Conservation (phyloP, 2,888 invertebrate species). For the Torymus aiolomorphi region DNA sequence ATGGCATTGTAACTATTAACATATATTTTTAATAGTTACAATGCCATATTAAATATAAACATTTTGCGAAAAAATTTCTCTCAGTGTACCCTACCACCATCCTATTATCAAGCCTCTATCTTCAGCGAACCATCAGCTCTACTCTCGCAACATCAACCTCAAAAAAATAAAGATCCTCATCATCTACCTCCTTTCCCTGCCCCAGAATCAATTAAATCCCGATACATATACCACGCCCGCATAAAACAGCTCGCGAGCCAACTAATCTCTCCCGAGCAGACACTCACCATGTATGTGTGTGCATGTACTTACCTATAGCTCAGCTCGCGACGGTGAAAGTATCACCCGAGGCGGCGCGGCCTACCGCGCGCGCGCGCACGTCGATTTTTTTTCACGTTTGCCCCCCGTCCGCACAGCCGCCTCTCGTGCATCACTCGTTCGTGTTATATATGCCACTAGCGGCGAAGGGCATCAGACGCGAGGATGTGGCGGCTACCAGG, state of each 20-base stretch:
- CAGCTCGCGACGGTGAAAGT: constrained; percentile 21
- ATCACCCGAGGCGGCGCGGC: constrained; percentile 3
- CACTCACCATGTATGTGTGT: not conserved
- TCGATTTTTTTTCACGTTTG: not conserved
- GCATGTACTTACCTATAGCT: too few relatives aligned
- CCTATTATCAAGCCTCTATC: too few relatives aligned
- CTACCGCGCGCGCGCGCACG: constrained; percentile 9
- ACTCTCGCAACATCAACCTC: too few relatives aligned
- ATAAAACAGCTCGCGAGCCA: not conserved
- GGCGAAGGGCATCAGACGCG: constrained; percentile 51
- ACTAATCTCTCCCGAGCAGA: not conserved
- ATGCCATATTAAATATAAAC: too few relatives aligned
- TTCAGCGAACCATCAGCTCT: too few relatives aligned
- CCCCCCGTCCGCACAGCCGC: not conserved
- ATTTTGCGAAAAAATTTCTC: too few relatives aligned
- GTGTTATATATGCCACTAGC: constrained; percentile 36
- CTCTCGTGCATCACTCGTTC: not conserved
- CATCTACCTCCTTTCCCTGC: too few relatives aligned
- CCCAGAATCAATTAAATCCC: too few relatives aligned
- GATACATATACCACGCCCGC: not conserved
- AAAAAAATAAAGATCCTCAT: too few relatives aligned
- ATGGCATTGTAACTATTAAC: too few relatives aligned
- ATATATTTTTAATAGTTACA: too few relatives aligned
- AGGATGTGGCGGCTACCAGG: constrained; percentile 50
- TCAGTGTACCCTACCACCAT: too few relatives aligned